Evolutionary conservation across 2,797 vertebrate genomes (phyloP), one percentile per base, ranked within the genome.

Genomic region (Falco novaeseelandiae): DNA sequence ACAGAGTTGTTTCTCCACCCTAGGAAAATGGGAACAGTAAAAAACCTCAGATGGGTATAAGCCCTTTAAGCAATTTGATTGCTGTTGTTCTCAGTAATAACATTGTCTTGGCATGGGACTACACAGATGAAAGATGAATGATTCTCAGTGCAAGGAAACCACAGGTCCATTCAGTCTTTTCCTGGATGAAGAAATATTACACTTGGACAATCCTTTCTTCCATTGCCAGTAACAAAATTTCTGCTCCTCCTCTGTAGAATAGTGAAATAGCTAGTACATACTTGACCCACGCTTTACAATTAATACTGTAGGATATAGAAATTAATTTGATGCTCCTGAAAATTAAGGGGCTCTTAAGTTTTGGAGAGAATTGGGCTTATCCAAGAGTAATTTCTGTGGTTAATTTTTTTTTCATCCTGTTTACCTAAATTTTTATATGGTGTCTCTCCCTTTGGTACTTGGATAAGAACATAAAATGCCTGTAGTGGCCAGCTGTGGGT

Each of bases 71-170:
- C 36, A 93, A 40, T 29, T 58, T 83, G 32, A 69, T 89, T 89
- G 86, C 86, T 79, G 27, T 71, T 93, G 65, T 72, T 80, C 38
- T 79, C 66, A 65, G 58, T 90, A 87, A 94, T 89, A 96, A 95
- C 88, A 58, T 96, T 96, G 89, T 51, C 32, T 74, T 95, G 93
- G 82, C 82, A 63, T 16, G 90, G 90, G 54, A 86, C 63, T 91
- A 92, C 67, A 87, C 14, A 92, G 86, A 18, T 71, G 49, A 71
- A 94, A 93, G 21, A 54, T 57, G 67, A 36, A 21, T 55, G 59
- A 95, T 78, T 85, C 58, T 58, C 20, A 81, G 36, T 67, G 46
- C 38, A 71, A 46, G 49, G 42, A 92, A 76, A 30, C 23, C 27
- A 22, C 15, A 54, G 15, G 30, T 44, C 46, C 6, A 5, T 80